These are phyloP conservation scores for Glomeris maerens DNA, from an alignment of 1,140 invertebrate species.

Conservation along the genomic window DNA sequence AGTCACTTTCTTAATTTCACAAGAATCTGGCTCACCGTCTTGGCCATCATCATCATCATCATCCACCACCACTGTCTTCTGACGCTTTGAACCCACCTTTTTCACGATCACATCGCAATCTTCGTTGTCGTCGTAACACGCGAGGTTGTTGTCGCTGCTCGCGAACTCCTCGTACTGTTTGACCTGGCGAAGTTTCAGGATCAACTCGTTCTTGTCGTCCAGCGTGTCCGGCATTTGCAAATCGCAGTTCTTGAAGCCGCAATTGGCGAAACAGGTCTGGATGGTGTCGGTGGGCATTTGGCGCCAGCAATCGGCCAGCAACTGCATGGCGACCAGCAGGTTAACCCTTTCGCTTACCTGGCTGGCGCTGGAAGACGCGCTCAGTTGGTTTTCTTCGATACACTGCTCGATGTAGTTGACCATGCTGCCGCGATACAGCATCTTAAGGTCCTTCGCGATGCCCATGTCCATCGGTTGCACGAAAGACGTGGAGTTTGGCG, in stretches of 20 bases:
- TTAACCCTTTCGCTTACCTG: slow-evolving; percentile 2
- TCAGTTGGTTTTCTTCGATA: slow-evolving; percentile 3
- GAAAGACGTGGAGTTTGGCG: slow-evolving; percentile 17
- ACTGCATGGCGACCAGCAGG: not conserved
- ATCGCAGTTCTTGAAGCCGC: not conserved
- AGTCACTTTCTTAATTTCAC: not conserved
- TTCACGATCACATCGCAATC: not conserved
- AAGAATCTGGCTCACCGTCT: no score
- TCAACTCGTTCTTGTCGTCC: not conserved
- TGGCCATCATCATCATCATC: not conserved
- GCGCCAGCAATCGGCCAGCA: slow-evolving; percentile 3
- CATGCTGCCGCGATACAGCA: not conserved
- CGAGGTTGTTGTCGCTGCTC: not conserved
- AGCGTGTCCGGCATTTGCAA: not conserved
- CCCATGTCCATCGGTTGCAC: slow-evolving; percentile 20
- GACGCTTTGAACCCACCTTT: not conserved
- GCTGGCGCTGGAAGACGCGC: not conserved
- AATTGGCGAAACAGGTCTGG: slow-evolving; percentile 6
- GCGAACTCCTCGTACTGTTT: not conserved
- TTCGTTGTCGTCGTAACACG: slow-evolving; percentile 7
- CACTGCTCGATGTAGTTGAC: not conserved
- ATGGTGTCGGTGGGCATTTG: not conserved
- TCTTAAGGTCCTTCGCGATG: slow-evolving; percentile 18
- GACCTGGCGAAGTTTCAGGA: not conserved
- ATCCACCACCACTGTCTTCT: not conserved